These are phyloP conservation scores for Aramus guarauna DNA, from an alignment of 2,113 vertebrate genomes.

Conservation along the genomic window DNA sequence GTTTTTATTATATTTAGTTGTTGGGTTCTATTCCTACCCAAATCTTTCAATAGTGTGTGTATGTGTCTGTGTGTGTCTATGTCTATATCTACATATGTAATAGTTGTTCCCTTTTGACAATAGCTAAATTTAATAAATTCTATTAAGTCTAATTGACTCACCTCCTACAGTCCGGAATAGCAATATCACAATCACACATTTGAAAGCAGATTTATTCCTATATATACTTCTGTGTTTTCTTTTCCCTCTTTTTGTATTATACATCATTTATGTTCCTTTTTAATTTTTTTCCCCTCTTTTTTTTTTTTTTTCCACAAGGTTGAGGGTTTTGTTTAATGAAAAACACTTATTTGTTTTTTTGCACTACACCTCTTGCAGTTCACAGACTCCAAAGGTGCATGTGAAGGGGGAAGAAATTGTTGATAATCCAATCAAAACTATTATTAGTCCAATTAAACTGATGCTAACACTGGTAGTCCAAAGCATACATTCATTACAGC, in stretches of 20 bases:
- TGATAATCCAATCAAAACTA: not conserved
- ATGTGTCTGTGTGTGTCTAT: not conserved
- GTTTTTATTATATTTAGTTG: not conserved
- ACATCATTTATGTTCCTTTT: not conserved
- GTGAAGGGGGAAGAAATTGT: not conserved
- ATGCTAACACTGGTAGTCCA: not conserved
- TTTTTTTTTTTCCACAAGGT: not conserved
- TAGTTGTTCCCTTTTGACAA: not conserved
- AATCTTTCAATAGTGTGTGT: not conserved
- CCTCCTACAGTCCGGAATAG: not conserved
- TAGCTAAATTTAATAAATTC: not conserved
- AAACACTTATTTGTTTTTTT: not conserved
- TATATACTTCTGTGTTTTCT: not conserved
- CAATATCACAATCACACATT: not conserved
- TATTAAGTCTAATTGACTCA: not conserved
- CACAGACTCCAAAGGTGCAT: not conserved
- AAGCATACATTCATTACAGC: not conserved
- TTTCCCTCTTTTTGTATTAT: not conserved
- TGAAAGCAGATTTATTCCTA: not conserved
- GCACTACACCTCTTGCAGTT: not conserved
- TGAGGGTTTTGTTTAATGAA: not conserved
- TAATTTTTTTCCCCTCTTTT: no score
- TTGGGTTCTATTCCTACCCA: not conserved
- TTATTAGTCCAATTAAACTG: not conserved
- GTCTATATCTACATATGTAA: not conserved